Conservation (phyloP, 1,140 invertebrate species). For the Dendrolimus kikuchii region DNA sequence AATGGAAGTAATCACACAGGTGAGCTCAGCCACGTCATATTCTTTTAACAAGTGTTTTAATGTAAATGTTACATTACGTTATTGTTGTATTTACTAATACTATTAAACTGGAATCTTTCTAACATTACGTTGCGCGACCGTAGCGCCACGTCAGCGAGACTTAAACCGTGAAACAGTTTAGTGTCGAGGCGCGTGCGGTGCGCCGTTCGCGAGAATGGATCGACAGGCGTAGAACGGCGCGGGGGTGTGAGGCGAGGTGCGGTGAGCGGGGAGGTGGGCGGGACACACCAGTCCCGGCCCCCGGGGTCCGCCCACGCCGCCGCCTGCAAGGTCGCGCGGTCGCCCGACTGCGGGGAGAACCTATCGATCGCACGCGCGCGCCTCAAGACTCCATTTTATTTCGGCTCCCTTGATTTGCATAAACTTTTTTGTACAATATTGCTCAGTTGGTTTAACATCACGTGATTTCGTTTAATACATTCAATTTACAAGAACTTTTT, state of each 20-base stretch:
- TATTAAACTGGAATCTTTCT: too few relatives aligned
- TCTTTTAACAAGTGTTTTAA: too few relatives aligned
- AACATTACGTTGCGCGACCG: constrained; percentile 5
- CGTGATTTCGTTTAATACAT: constrained; percentile 1
- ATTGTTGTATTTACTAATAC: too few relatives aligned
- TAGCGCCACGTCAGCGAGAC: background rate
- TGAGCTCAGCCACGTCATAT: too few relatives aligned
- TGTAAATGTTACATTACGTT: too few relatives aligned
- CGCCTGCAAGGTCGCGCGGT: constrained; percentile 51
- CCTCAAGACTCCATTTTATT: constrained; percentile 64
- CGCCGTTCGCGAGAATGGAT: constrained; percentile 17
- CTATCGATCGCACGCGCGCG: constrained; percentile 59
- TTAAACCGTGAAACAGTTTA: constrained; percentile 17
- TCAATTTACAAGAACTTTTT: too few relatives aligned
- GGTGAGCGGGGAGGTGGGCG: constrained; percentile 37
- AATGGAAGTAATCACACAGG: too few relatives aligned
- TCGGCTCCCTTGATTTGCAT: constrained; percentile 62
- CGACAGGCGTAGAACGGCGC: constrained; percentile 17
- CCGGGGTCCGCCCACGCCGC: constrained; percentile 43
- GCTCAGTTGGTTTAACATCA: constrained; percentile 11
- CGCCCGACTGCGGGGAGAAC: constrained; percentile 14
- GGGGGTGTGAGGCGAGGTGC: constrained; percentile 10
- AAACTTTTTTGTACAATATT: constrained; percentile 56
- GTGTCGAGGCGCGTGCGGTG: constrained; percentile 23
- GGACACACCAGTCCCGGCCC: constrained; percentile 43